A percentile compares a stretch with the other conserved stretches of the same genome.
These are phyloP conservation scores for Pinna nobilis DNA, from an alignment of 1,140 invertebrate species.

Conservation along the genomic window DNA sequence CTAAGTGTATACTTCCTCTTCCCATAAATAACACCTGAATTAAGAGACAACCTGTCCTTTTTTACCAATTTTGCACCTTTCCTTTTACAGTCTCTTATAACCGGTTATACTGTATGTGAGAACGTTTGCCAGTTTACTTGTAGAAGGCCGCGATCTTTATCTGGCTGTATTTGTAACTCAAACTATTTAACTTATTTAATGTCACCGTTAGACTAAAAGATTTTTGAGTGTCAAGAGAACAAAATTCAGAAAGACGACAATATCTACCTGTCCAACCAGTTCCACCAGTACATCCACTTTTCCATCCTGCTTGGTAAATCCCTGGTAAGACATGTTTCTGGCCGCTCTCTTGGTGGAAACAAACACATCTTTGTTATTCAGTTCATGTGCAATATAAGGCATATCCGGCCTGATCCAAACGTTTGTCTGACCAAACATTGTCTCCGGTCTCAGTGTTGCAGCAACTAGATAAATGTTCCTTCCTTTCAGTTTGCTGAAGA, in stretches of 20 bases:
- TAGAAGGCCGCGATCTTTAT: too few relatives aligned
- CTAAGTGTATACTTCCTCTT: too few relatives aligned
- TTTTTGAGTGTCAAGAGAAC: neutral
- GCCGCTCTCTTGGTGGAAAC: constrained; percentile 92
- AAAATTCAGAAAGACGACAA: neutral
- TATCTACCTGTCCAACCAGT: constrained; percentile 83
- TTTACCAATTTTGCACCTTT: too few relatives aligned
- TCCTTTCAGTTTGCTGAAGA: constrained; percentile 48
- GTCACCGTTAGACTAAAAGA: too few relatives aligned
- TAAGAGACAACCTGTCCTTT: too few relatives aligned
- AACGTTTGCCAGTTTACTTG: too few relatives aligned
- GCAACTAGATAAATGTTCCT: constrained; percentile 90
- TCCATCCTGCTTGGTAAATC: constrained; percentile 88
- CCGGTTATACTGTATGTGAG: too few relatives aligned
- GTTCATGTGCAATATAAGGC: constrained; percentile 90
- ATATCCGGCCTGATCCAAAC: constrained; percentile 98
- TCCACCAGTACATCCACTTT: constrained; percentile 83
- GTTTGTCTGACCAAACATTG: constrained; percentile 99
- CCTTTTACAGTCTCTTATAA: too few relatives aligned
- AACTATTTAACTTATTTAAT: too few relatives aligned
- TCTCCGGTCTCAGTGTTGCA: constrained; percentile 98
- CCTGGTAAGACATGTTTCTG: constrained; percentile 97
- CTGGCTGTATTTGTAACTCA: too few relatives aligned
- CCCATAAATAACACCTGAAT: too few relatives aligned
- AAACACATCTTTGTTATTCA: constrained; percentile 83